Conservation (phyloP, 92 coral and sea anemone genomes). For the Anthopleura xanthogrammica region DNA sequence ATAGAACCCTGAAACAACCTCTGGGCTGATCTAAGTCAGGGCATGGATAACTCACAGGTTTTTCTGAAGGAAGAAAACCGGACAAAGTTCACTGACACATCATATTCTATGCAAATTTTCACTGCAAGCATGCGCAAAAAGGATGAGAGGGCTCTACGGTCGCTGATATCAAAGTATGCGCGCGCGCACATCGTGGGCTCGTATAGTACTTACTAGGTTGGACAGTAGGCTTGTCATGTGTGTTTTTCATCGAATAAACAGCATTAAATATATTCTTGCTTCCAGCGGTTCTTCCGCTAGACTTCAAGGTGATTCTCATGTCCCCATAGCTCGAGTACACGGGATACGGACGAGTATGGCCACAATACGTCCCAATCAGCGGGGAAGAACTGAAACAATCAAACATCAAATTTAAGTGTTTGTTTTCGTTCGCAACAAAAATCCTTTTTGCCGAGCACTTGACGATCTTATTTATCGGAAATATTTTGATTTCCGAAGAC, state of each 20-base stretch:
- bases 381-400: conserved; percentile 50
- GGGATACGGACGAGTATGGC: conserved; percentile 69
- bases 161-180: background rate
- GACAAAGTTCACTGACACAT: too few relatives aligned
- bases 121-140: too few relatives aligned
- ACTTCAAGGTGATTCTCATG: conserved; percentile 56
- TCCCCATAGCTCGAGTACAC: conserved; percentile 47
- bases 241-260: conserved; percentile 24
- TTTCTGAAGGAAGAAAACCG: too few relatives aligned
- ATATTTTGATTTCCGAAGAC: too few relatives aligned
- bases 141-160: background rate
- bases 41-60: too few relatives aligned
- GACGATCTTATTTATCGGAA: too few relatives aligned
- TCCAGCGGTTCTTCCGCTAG: conserved; percentile 33
- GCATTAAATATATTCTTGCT: conserved; percentile 43
- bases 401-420: background rate
- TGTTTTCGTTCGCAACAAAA: background rate
- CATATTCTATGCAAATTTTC: too few relatives aligned
- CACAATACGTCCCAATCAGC: conserved; percentile 53
- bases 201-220: background rate
- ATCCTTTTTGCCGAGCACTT: too few relatives aligned
- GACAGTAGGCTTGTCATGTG: background rate
- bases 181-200: background rate
- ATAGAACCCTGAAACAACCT: too few relatives aligned
- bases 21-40: background rate